A percentile compares a stretch with the other conserved stretches of the same genome.
Conservation (phyloP, 2,113 vertebrate genomes). For the Chrysemys picta region DNA sequence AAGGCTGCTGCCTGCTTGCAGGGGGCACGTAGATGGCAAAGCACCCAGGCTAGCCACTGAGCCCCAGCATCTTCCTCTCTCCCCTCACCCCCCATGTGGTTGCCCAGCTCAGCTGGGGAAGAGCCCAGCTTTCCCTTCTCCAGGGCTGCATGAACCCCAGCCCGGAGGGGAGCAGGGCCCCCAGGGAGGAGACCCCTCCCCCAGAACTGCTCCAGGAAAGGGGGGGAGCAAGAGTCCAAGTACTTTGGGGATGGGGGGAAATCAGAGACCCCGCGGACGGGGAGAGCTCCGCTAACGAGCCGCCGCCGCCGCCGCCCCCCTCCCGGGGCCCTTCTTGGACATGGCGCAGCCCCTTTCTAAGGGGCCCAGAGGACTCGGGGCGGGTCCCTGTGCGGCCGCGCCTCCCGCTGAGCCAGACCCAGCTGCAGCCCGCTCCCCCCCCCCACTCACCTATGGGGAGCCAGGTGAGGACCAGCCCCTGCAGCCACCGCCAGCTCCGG, state of each 20-base stretch:
- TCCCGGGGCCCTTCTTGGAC: background rate
- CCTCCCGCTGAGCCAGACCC: background rate
- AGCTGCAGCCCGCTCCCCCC: background rate
- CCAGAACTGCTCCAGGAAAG: background rate
- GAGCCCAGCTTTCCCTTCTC: background rate
- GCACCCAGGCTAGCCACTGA: background rate
- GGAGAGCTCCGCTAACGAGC: background rate
- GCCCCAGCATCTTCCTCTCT: background rate
- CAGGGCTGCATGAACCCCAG: background rate
- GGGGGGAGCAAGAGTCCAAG: conserved; percentile 20
- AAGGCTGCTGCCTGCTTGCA: background rate
- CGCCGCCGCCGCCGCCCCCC: background rate
- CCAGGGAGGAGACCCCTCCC: background rate
- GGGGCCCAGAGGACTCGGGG: background rate
- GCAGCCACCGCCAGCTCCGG: background rate
- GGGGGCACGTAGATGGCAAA: background rate
- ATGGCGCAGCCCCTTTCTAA: background rate
- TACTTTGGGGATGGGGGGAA: background rate
- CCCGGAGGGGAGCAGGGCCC: background rate
- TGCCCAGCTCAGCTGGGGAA: background rate
- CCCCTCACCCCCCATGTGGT: background rate
- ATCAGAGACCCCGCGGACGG: background rate
- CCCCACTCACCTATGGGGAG: conserved; percentile 79
- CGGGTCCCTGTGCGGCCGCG: background rate
- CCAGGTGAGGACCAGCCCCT: conserved; percentile 71